Base-by-base conservation (phyloP, 2,113 vertebrate genomes). In the Proterorhinus semilunaris region DNA sequence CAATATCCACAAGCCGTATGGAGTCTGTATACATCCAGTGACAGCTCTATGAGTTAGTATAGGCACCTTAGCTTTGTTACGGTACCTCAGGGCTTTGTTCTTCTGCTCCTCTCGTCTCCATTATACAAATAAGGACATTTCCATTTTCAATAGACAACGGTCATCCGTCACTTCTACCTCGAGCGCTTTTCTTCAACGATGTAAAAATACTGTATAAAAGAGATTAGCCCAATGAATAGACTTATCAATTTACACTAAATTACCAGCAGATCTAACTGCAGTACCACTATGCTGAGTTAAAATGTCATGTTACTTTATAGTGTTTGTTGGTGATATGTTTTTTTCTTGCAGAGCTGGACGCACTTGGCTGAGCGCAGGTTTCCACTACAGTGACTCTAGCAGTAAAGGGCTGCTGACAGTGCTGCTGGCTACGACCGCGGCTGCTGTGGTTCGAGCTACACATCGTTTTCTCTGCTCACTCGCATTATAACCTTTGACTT, bases 101-200 rank as follows among this genome's bases (percentile, higher is more conserved):
- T 15, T 10, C 62, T 47, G 54, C 66, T 51, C 62, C 36, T 69
- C 80, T 58, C 65, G 44, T 82, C 63, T 76, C 66, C 71, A 67
- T 85, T 69, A 76, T 62, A 83, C 62, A 76, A 68, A 79, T 67
- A 70, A 69, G 58, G 52, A 71, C 62, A 62, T 80, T 72, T 63
- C 53, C 68, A 51, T 81, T 81, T 82, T 71, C 69, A 66, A 44
- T 4, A 53, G 71, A 76, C 75, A 76, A 62, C 50, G 6, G 58
- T 65, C 78, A 75, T 77, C 77, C 71, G 78, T 86, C 82, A 82
- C 71, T 44, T 79, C 58, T 69, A 61, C 47, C 58, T 12, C 21
- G 65, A 55, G 42, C 48, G 27, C 27, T 36, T 36, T 36, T 36
- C 27, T 36, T 36, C 27, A 36, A 70, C 10, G 36, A 51, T 36